These are phyloP conservation scores for Nycticryphes semicollaris DNA, from an alignment of 2,113 vertebrate genomes.

Conservation along the genomic window DNA sequence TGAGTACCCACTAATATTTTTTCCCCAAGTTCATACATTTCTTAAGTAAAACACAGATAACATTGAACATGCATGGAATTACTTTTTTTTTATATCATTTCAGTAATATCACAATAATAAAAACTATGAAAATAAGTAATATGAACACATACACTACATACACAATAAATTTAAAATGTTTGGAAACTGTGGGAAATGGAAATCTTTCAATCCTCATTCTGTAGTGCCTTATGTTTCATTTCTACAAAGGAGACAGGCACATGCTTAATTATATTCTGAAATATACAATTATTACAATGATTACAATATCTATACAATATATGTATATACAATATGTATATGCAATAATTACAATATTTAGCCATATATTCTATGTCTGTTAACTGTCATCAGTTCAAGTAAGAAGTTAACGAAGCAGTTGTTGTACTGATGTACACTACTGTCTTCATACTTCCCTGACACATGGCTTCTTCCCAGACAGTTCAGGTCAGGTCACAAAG, in stretches of 20 bases:
- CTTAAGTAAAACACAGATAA: neutral
- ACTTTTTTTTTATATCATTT: too few relatives aligned
- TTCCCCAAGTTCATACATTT: neutral
- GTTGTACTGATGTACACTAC: neutral
- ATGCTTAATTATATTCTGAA: neutral
- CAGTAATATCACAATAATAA: neutral
- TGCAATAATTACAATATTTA: too few relatives aligned
- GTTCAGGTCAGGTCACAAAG: neutral
- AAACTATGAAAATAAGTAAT: neutral
- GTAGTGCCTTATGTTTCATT: neutral
- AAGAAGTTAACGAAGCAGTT: neutral
- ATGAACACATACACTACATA: neutral
- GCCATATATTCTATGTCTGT: accelerated
- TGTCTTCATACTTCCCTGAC: neutral
- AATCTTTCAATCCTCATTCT: neutral
- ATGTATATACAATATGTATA: too few relatives aligned
- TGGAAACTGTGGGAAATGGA: neutral
- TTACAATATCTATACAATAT: too few relatives aligned
- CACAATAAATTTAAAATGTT: neutral
- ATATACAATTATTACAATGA: too few relatives aligned
- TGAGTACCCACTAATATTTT: neutral
- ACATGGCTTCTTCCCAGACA: neutral
- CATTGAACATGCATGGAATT: neutral
- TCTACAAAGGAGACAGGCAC: neutral
- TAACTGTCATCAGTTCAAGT: neutral